These are phyloP conservation scores for Muscidifurax raptorellus DNA, from an alignment of 1,140 invertebrate species.

Conservation along the genomic window DNA sequence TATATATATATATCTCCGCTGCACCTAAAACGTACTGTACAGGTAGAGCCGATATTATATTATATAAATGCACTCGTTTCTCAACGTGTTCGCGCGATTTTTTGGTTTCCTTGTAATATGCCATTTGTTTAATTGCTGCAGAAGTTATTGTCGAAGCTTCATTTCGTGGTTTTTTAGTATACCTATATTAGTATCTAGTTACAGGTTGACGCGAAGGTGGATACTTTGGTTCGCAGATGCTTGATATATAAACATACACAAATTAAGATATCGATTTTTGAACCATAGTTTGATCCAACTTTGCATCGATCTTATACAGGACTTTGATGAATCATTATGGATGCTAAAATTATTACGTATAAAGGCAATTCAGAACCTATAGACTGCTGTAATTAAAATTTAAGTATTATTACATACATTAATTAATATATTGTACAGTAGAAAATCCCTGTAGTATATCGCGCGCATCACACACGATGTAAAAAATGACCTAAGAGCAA, in stretches of 20 bases:
- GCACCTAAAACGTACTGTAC: not conserved
- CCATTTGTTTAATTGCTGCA: too few species aligned
- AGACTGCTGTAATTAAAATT: constrained; percentile 13
- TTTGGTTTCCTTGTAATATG: not conserved
- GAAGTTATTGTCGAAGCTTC: not conserved
- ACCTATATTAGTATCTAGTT: too few species aligned
- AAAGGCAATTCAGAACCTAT: not conserved
- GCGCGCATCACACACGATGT: constrained; percentile 10
- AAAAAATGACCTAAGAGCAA: constrained; percentile 13
- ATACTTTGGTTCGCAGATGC: not conserved
- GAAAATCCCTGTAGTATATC: not conserved
- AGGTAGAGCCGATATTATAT: too few species aligned
- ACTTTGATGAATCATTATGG: too few species aligned
- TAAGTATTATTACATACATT: not conserved
- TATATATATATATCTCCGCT: not conserved
- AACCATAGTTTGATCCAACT: too few species aligned
- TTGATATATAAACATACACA: not conserved
- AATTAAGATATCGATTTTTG: not conserved
- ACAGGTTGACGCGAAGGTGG: too few species aligned
- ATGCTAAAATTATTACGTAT: not conserved
- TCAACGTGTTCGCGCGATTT: not conserved
- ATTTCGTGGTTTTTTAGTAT: not conserved
- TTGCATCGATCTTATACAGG: too few species aligned
- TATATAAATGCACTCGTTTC: constrained; percentile 23
- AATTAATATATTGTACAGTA: not conserved